Conservation (phyloP, 1,140 invertebrate genomes). For the Monochamus saltuarius region DNA sequence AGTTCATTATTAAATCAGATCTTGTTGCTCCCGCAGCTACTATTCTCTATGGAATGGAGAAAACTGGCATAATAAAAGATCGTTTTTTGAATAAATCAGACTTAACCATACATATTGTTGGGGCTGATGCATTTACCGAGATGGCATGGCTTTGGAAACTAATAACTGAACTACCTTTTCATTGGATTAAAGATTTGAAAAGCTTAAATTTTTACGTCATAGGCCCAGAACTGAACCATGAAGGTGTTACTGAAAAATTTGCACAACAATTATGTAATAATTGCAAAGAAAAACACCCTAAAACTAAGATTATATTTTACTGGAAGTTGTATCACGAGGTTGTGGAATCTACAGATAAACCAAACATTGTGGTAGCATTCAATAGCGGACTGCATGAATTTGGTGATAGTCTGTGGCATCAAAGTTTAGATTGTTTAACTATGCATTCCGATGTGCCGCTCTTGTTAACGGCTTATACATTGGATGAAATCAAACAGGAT, state of each 20-base stretch:
- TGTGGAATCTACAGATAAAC: conserved; percentile 29
- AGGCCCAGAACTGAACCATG: conserved; percentile 38
- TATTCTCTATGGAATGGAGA: conserved; percentile 39
- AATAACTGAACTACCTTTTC: conserved; percentile 37
- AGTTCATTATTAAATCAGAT: conserved; percentile 14
- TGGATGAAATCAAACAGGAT: conserved; percentile 40
- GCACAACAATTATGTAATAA: conserved; percentile 27
- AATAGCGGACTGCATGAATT: conserved; percentile 49
- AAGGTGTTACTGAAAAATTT: conserved; percentile 19
- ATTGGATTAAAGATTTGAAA: conserved; percentile 42
- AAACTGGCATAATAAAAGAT: conserved; percentile 28
- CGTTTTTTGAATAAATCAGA: conserved; percentile 20
- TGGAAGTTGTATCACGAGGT: conserved; percentile 41
- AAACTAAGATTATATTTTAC: conserved; percentile 25
- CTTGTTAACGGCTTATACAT: conserved; percentile 47
- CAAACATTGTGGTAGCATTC: conserved; percentile 45
- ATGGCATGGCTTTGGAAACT: conserved; percentile 36
- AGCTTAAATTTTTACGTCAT: conserved; percentile 38
- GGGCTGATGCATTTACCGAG: conserved; percentile 40
- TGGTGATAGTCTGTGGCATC: conserved; percentile 36
- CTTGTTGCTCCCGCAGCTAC: conserved; percentile 34
- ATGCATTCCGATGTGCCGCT: conserved; percentile 34
- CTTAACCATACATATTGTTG: conserved; percentile 46
- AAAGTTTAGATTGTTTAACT: conserved; percentile 39
- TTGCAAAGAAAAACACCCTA: conserved; percentile 30